Evolutionary conservation across 2,797 vertebrate genomes (phyloP), one percentile per base, ranked within the genome.

Genomic region (Clarias pachynema): DNA sequence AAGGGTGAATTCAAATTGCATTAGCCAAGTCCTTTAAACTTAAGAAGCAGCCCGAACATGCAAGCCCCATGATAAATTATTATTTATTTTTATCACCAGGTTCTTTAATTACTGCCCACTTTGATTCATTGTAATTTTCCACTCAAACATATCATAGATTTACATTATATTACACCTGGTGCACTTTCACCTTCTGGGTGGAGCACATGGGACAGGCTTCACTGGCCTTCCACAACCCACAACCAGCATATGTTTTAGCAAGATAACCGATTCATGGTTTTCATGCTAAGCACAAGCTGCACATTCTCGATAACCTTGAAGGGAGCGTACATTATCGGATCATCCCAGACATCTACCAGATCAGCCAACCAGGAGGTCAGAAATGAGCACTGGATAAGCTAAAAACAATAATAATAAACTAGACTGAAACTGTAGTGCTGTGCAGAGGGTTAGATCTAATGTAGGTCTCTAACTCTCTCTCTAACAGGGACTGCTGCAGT

Each of bases 341-440:
- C 62, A 66, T 66, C 79, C 62, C 79, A 81, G 78, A 80, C 60
- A 49, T 80, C 78, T 80, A 80, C 60, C 59, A 80, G 79, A 66
- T 81, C 79, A 66, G 79, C 62, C 79, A 81, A 66, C 8, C 79
- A 81, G 40, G 79, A 66, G 20, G 62, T 53, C 40, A 81, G 60
- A 81, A 53, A 22, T 3, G 18, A 53, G 63, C 12, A 53, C 60
- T 29, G 8, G 62, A 65, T 26, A 26, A 26, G n/a, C 60, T 16
- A 63, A 29, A 20, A 29, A 57, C 26, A 29, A 66, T 26, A 66
- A 15, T 26, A 29, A 20, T 2, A 29, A 8, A 26, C 15, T 26
- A 6, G 20, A 7, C 57, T 37, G 56, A 37, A 60, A 40, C 56
- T 60, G 31, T 14, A 60, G 29, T 37, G 29, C 56, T 29, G 12